phyloP scores from a whole-genome alignment of 2,113 vertebrate genomes.

The Hydrochoerus hydrochaeris region DNA sequence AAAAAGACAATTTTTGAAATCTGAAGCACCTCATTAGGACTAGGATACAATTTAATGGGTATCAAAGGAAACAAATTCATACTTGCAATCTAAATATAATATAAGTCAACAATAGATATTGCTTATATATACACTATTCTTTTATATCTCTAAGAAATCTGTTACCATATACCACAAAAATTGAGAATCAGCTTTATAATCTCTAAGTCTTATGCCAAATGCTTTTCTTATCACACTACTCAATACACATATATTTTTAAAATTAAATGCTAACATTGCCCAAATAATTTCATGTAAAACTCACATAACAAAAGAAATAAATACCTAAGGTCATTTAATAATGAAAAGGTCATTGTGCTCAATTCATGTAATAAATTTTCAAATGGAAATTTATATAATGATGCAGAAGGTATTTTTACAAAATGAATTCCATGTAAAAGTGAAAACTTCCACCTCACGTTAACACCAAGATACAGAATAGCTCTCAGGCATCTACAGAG shows the following conservation, averaged over 20 bases:
- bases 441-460: constrained; percentile 19
- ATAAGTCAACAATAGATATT: background rate
- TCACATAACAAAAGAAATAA: constrained; percentile 11
- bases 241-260: background rate
- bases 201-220: background rate
- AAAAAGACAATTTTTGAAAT: background rate
- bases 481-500: background rate
- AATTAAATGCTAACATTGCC: background rate
- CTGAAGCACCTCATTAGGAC: background rate
- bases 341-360: constrained; percentile 12
- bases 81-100: background rate
- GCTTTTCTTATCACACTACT: constrained; percentile 6
- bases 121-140: background rate
- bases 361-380: constrained; percentile 33
- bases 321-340: constrained; percentile 20
- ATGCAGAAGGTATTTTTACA: background rate
- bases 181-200: background rate
- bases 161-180: background rate
- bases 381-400: background rate
- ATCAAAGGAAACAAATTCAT: constrained; percentile 14
- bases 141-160: background rate
- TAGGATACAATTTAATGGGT: background rate
- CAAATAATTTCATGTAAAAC: constrained; percentile 2
- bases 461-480: constrained; percentile 32
- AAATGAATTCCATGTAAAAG: constrained; percentile 42